These are phyloP conservation scores for Gasterosteus nipponicus DNA, from an alignment of 2,113 vertebrate species.

Conservation along the genomic window DNA sequence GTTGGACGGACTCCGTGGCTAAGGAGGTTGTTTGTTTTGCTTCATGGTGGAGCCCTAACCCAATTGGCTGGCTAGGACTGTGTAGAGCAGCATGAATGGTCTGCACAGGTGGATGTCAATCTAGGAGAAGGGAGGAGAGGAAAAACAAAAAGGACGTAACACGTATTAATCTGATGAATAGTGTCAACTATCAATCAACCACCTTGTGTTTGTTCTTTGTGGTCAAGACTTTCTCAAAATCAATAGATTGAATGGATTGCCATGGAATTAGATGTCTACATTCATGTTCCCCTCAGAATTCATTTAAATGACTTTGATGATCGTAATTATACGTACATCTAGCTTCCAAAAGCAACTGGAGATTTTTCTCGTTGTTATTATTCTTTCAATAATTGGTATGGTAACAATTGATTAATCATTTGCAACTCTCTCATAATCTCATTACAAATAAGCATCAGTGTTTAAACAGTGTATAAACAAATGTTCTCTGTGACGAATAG, in stretches of 20 bases:
- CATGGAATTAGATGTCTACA: not conserved
- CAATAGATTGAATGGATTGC: not conserved
- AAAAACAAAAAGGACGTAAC: no score
- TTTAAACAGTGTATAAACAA: constrained; percentile 10
- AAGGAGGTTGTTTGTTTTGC: no score
- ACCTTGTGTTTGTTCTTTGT: not conserved
- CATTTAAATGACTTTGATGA: not conserved
- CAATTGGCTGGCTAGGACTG: no score
- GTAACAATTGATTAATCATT: not conserved
- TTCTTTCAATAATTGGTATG: not conserved
- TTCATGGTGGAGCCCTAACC: no score
- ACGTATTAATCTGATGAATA: no score
- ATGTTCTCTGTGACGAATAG: constrained; percentile 6
- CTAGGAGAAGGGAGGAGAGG: no score
- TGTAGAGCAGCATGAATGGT: no score
- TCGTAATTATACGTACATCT: not conserved
- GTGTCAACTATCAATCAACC: no score
- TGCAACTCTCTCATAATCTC: not conserved
- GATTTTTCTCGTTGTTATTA: not conserved
- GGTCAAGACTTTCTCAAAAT: not conserved
- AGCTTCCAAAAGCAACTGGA: not conserved
- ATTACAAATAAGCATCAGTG: not conserved
- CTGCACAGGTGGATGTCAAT: no score
- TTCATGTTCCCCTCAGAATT: not conserved
- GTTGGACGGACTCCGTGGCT: no score